Base-by-base conservation (phyloP, 2,797 vertebrate species). In the Agapornis canus region DNA sequence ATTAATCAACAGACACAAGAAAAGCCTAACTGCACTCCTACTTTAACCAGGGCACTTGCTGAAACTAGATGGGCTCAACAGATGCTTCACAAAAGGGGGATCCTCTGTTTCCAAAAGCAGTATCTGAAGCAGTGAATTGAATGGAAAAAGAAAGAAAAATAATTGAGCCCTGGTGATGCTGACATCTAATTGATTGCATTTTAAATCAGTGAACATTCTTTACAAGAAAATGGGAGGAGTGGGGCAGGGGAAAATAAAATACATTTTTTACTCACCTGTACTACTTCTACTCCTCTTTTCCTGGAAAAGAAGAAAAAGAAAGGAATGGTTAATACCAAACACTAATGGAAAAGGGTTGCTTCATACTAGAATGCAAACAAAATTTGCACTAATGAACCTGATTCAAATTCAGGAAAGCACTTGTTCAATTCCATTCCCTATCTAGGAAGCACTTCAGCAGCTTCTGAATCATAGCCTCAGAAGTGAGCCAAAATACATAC, bases 281-380 rank as follows among this genome's bases (percentile, higher is more conserved):
- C 98, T 84, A 99, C 99, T 97, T 99, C 99, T 92, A 99, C 99
- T 86, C 99, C 99, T 97, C 99, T 98, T 99, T 99, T 99, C 98
- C 99, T 99, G 96, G 63, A 96, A 98, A 92, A 94, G 15, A 96
- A 82, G 97, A 63, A 66, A 96, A 61, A 94, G 96, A 80, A 89
- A 56, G 11, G 31, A 94, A 68, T 31, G 26, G 52, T 97, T 92
- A 86, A 70, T 73, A 92, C 7, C 29, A 91, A 83, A 84, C 42
- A n/a, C 35, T 49, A 70, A 68, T 16, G 10, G 60, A 64, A 88
- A 83, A 69, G 9, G 5, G n/a, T 42, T 88, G 37, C 32, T 84
- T 86, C 32, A 31, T 31, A 70, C 12, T 61, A 82, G 61, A 86
- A 93, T 4, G 31, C 27, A 91, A 78, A 81, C 29, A 76, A 65